These are phyloP conservation scores for Xiphophorus birchmanni DNA, from an alignment of 2,797 vertebrate species.

Conservation along the genomic window DNA sequence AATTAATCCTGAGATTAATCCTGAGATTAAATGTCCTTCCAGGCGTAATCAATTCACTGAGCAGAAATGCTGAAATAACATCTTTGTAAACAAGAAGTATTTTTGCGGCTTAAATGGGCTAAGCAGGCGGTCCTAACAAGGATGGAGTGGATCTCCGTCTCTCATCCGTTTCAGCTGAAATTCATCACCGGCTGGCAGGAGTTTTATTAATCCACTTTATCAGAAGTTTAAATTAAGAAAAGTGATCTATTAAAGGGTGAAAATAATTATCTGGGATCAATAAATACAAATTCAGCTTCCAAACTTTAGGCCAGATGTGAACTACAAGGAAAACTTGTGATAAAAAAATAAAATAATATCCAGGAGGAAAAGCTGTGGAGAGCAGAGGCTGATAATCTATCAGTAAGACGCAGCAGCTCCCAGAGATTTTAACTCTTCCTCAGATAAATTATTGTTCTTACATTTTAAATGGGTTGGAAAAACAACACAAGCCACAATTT, in stretches of 20 bases:
- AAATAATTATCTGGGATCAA: neutral
- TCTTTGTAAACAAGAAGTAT: conserved; percentile 13
- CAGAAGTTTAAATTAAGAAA: neutral
- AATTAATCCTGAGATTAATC: conserved; percentile 47
- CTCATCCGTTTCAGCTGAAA: neutral
- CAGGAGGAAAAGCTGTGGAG: neutral
- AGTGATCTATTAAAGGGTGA: neutral
- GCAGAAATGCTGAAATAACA: conserved; percentile 31
- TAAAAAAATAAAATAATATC: neutral
- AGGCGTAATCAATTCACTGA: conserved; percentile 20
- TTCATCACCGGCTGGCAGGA: neutral
- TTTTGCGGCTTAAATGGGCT: conserved; percentile 10
- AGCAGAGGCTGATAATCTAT: neutral
- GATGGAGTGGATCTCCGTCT: neutral
- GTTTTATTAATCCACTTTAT: conserved; percentile 3
- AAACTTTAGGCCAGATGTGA: neutral
- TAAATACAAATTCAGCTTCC: neutral
- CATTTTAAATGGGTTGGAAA: neutral
- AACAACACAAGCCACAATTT: neutral
- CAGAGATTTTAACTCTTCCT: neutral
- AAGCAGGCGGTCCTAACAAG: neutral
- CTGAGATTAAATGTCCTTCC: conserved; percentile 40
- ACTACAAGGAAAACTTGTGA: neutral
- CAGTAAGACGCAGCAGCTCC: neutral
- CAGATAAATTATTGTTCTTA: neutral